These are phyloP conservation scores for Piscicola geometra DNA, from an alignment of 2,888 invertebrate species.

Conservation along the genomic window DNA sequence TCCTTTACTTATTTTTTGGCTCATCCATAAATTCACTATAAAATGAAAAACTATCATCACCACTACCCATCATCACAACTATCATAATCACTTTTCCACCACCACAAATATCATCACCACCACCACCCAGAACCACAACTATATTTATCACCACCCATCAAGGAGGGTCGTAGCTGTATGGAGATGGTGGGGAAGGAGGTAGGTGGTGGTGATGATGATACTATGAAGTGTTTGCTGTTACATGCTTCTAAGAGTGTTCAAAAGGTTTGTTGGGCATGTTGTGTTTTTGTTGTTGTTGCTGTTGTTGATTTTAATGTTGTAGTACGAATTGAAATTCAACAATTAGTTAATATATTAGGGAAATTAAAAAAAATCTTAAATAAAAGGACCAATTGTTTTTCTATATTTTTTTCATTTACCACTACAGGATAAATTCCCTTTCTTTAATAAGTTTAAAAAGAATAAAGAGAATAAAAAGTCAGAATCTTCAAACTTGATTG, in stretches of 20 bases:
- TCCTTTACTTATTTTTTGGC: too few species aligned
- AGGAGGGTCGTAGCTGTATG: not conserved
- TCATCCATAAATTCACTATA: too few species aligned
- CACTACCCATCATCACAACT: too few species aligned
- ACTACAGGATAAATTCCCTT: not conserved
- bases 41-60: too few species aligned
- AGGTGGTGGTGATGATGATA: conserved; percentile 3
- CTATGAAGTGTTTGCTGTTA: too few species aligned
- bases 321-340: not conserved
- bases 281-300: not conserved
- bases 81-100: too few species aligned
- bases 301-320: not conserved
- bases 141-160: not conserved
- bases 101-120: too few species aligned
- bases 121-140: too few species aligned
- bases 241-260: not conserved
- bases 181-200: not conserved
- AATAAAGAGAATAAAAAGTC: not conserved
- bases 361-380: too few species aligned
- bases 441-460: not conserved
- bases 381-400: too few species aligned
- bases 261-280: not conserved
- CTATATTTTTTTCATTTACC: not conserved
- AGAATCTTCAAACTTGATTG: not conserved
- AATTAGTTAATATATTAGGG: too few species aligned